These are phyloP conservation scores for Chloroceryle inda DNA, from an alignment of 2,797 vertebrate genomes.

Conservation along the genomic window DNA sequence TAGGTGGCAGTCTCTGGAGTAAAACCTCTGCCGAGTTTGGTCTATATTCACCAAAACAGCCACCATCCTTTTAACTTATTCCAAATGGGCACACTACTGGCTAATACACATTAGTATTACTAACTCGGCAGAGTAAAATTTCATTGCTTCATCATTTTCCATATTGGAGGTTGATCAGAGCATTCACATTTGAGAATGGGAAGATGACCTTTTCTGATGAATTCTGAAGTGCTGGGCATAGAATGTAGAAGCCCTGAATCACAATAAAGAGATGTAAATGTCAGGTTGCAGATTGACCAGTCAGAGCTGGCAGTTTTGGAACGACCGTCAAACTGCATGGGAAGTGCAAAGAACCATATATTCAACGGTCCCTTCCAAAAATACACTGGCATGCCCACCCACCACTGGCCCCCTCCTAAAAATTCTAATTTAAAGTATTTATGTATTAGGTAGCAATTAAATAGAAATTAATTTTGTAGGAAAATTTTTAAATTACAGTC, in stretches of 20 bases:
- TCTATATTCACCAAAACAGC: background rate
- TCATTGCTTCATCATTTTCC: background rate
- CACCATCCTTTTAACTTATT: background rate
- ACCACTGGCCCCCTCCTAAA: constrained; percentile 32
- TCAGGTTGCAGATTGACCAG: constrained; percentile 28
- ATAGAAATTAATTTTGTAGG: constrained; percentile 76
- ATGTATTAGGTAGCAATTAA: constrained; percentile 74
- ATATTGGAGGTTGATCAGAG: constrained; percentile 35
- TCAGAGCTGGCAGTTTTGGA: constrained; percentile 43
- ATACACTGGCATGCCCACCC: background rate
- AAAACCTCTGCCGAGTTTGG: background rate
- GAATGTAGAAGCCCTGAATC: background rate
- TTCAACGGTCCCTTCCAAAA: background rate
- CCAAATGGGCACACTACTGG: background rate
- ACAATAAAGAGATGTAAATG: constrained; percentile 17
- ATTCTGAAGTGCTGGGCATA: constrained; percentile 29
- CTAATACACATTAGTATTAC: background rate
- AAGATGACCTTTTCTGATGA: constrained; percentile 25
- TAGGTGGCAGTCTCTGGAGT: background rate
- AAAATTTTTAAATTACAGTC: constrained; percentile 75
- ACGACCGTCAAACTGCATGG: constrained; percentile 18
- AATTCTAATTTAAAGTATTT: constrained; percentile 57
- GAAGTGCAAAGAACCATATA: constrained; percentile 48
- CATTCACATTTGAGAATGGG: constrained; percentile 33
- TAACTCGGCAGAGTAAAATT: constrained; percentile 9